Conservation (phyloP, 1,140 invertebrate genomes). For the Luehdorfia chinensis region DNA sequence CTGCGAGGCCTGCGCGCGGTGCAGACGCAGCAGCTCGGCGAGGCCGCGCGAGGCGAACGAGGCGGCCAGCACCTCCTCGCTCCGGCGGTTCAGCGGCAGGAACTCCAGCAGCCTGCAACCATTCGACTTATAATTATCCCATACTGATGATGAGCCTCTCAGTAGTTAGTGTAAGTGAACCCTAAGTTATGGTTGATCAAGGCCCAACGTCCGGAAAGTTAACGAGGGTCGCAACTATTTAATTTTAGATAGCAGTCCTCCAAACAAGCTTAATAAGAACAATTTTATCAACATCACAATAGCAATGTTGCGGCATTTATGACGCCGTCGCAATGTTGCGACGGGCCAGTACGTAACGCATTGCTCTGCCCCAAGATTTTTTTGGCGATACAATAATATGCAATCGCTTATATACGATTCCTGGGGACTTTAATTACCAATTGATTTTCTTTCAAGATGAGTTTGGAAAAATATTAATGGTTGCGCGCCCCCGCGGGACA, state of each 20-base stretch:
- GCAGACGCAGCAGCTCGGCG: conserved; percentile 91
- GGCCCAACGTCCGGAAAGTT: too few relatives aligned
- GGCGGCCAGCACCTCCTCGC: conserved; percentile 90
- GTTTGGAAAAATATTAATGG: too few relatives aligned
- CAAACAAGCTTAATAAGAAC: neutral
- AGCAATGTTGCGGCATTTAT: conserved; percentile 56
- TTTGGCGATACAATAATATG: conserved; percentile 4
- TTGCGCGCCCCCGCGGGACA: too few relatives aligned
- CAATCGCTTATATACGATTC: conserved; percentile 10
- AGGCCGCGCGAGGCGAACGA: conserved; percentile 92
- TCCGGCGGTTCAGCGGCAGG: conserved; percentile 94
- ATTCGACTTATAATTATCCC: too few relatives aligned
- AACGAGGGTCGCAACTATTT: too few relatives aligned
- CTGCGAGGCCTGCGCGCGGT: conserved; percentile 93
- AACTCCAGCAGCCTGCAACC: conserved; percentile 90
- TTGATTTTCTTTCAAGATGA: too few relatives aligned
- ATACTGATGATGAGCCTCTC: too few relatives aligned
- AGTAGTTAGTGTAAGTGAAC: too few relatives aligned
- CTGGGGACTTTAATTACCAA: too few relatives aligned
- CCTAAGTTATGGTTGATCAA: too few relatives aligned
- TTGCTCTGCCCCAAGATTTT: conserved; percentile 34
- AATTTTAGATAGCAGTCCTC: too few relatives aligned
- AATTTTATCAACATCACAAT: neutral
- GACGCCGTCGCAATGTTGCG: conserved; percentile 37
- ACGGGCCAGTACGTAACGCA: conserved; percentile 58